Evolutionary conservation across 2,888 invertebrate genomes (phyloP).

Genomic region (Meliscaeva auricollis): DNA sequence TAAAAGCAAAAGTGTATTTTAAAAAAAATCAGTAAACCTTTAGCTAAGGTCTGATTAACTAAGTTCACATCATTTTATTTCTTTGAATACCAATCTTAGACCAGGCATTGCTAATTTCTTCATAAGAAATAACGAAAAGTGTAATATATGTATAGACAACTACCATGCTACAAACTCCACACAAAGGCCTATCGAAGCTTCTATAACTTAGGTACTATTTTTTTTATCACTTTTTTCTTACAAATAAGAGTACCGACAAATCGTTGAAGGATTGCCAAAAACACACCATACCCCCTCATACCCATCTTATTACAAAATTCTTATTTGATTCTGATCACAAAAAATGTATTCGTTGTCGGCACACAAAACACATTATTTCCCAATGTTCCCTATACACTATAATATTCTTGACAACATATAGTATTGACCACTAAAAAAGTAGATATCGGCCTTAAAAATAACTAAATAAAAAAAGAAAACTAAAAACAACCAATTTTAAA

Average conservation of each 20-base stretch:
- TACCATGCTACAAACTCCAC: too few species aligned
- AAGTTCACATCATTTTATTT: too few species aligned
- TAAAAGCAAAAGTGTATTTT: too few species aligned
- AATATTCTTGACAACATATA: not conserved
- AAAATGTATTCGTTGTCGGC: constrained; percentile 1
- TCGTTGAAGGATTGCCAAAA: constrained; percentile 62
- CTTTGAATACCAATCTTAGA: too few species aligned
- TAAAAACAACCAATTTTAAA: constrained; percentile 36
- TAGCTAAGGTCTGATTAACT: too few species aligned
- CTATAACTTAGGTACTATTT: too few species aligned
- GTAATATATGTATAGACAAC: too few species aligned
- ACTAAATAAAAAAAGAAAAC: not conserved
- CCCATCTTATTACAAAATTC: constrained; percentile 58
- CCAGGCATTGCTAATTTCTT: too few species aligned
- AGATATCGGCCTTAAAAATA: constrained; percentile 8
- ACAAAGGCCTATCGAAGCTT: too few species aligned
- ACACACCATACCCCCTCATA: constrained; percentile 21
- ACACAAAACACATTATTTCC: not conserved
- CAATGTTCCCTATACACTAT: not conserved
- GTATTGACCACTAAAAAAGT: not conserved
- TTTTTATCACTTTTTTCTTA: too few species aligned
- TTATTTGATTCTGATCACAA: not conserved
- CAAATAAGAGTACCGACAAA: constrained; percentile 44
- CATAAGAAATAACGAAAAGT: too few species aligned
- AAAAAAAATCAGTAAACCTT: too few species aligned